A percentile compares a stretch with the other conserved stretches of the same genome.
phyloP scores from a whole-genome alignment of 53 echinoderm and acorn worm genomes.

The Luidia sarsii region DNA sequence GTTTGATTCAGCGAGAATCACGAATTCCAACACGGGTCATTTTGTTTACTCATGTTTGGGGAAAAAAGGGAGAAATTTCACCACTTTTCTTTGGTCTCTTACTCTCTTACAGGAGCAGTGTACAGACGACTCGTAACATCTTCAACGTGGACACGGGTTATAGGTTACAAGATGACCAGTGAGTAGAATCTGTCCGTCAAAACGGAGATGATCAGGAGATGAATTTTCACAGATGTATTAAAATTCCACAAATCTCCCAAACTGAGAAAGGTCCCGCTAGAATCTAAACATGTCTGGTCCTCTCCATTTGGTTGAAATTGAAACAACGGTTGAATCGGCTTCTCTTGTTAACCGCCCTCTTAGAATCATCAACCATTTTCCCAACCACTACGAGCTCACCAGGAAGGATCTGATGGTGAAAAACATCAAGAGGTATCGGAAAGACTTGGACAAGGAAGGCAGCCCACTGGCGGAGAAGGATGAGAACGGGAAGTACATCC shows the following conservation, averaged over 20 bases:
- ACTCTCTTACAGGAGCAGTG: conserved; percentile 63
- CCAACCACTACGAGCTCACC: conserved; percentile 95
- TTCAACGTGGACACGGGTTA: conserved; percentile 98
- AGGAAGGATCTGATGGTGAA: conserved; percentile 97
- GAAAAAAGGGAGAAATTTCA: no score
- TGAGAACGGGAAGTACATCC: conserved; percentile 89
- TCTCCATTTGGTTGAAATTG: no score
- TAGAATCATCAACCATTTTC: conserved; percentile 93
- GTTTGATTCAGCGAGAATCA: no score
- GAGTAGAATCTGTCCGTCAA: conserved; percentile 66
- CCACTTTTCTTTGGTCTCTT: conserved; percentile 4
- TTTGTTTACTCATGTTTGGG: no score
- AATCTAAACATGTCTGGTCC: no score
- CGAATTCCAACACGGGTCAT: no score
- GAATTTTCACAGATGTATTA: no score
- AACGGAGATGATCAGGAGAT: no score
- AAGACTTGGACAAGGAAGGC: conserved; percentile 95
- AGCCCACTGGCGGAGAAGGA: conserved; percentile 96
- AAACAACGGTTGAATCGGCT: no score
- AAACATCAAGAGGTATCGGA: conserved; percentile 95
- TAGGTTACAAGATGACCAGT: conserved; percentile 97
- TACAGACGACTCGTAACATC: conserved; percentile 85
- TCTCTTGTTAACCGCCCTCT: no score
- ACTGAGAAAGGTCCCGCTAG: no score
- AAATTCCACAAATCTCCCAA: no score